Evolutionary conservation across 2,888 invertebrate genomes (phyloP).

Genomic region (Melangyna quadrimaculata): DNA sequence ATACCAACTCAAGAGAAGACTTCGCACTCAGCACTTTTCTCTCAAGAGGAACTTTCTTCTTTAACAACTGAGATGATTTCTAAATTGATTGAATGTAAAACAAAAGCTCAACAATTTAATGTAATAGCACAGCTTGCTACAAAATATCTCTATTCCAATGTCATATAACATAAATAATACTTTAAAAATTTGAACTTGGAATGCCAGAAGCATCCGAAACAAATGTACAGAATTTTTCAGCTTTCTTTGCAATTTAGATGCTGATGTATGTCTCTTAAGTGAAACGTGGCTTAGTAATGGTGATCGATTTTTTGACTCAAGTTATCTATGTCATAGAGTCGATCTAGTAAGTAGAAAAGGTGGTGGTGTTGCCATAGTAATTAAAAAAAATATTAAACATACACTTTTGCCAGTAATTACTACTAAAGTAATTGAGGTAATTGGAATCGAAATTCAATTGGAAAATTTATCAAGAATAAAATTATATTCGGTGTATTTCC

Average conservation of each 20-base stretch:
- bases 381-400: not conserved
- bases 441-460: not conserved
- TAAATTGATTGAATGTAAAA: not conserved
- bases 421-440: not conserved
- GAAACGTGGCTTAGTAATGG: not conserved
- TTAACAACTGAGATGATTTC: not conserved
- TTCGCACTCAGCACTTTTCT: not conserved
- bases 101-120: not conserved
- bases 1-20: not conserved
- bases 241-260: not conserved
- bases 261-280: not conserved
- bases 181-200: too few relatives aligned
- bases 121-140: not conserved
- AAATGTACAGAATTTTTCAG: not conserved
- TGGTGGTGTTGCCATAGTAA: not conserved
- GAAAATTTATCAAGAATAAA: not conserved
- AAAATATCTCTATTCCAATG: not conserved
- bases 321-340: not conserved
- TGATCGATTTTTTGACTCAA: not conserved
- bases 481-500: not conserved
- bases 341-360: not conserved
- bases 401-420: not conserved
- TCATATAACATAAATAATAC: not conserved
- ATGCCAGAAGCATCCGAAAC: not conserved
- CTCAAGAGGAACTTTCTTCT: not conserved